Base-by-base conservation (phyloP, 2,113 vertebrate genomes). In the Spea multiplicata region DNA sequence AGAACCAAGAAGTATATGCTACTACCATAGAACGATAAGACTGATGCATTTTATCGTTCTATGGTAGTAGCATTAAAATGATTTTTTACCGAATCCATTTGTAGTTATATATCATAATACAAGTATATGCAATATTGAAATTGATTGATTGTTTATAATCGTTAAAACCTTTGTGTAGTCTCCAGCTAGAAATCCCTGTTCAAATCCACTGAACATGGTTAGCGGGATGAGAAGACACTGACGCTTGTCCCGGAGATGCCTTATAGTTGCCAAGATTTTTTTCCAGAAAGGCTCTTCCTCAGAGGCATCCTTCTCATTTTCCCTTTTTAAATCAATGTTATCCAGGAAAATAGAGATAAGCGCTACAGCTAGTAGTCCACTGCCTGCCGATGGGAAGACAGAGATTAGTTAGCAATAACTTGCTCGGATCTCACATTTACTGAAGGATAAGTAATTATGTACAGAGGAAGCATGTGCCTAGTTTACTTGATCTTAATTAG, bases 181-280 rank as follows among this genome's bases (percentile, higher is more conserved):
- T 4, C 97, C 92, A 0, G 95, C 80, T 6, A 99, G 92, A 89
- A 99, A 98, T 82, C 93, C 96, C 84, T 98, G 97, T 76, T 99
- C 93, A 45, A 99, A 89, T 12, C 97, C 97, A 47, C 95, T 96
- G 91, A 95, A 99, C 89, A 96, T 88, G 5, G 96, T 97, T 87
- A 99, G 87, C 0, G 95, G 94, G 30, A 95, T 92, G 80, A 99
- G 92, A 7, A 92, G 90, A 74, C 95, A 13, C 59, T 97, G 88
- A 6, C 94, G 93, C 82, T 87, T 91, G 84, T 99, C 95, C 84
- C 85, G 84, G 71, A 96, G 86, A 0, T 95, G 94, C 53, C 73
- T 73, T 80, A 98, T 94, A 0, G 97, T 98, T 30, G 95, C 92
- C 88, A 98, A 84, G 78, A 98, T 87, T 0, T 92, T 94, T 65